A percentile compares a stretch with the other conserved stretches of the same genome.
Evolutionary conservation across 2,888 invertebrate genomes (phyloP).

Genomic region (Quadroppia sp.): DNA sequence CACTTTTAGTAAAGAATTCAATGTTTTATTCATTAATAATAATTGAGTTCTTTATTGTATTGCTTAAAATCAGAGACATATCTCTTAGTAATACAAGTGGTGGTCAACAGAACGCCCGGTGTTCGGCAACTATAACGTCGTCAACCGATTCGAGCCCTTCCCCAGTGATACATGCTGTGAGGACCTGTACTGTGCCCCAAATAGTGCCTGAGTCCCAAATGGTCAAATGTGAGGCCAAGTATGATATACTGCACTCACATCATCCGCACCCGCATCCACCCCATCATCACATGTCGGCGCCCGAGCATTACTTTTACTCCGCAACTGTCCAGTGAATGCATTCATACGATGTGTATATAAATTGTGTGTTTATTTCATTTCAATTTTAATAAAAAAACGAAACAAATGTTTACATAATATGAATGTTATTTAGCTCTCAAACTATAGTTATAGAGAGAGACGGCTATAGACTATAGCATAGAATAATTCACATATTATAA

Average conservation of each 20-base stretch:
- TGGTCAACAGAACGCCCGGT: constrained; percentile 2
- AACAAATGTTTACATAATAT: no score
- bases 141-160: constrained; percentile 23
- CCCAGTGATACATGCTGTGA: not conserved
- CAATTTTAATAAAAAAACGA: not conserved
- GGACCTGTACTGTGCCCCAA: not conserved
- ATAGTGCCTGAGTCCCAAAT: constrained; percentile 17
- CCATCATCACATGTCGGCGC: constrained; percentile 13
- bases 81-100: not conserved
- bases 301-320: not conserved
- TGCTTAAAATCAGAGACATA: not conserved
- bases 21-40: not conserved
- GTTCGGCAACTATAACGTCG: not conserved
- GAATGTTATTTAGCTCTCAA: no score
- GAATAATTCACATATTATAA: not conserved
- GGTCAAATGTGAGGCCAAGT: constrained; percentile 19
- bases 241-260: no score
- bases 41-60: not conserved
- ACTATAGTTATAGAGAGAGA: no score
- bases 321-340: not conserved
- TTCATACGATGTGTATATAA: not conserved
- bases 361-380: not conserved
- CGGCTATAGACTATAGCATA: no score
- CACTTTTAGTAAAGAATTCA: no score
- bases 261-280: not conserved